Conservation (phyloP, 2,888 invertebrate genomes). For the Machimus rusticus region DNA sequence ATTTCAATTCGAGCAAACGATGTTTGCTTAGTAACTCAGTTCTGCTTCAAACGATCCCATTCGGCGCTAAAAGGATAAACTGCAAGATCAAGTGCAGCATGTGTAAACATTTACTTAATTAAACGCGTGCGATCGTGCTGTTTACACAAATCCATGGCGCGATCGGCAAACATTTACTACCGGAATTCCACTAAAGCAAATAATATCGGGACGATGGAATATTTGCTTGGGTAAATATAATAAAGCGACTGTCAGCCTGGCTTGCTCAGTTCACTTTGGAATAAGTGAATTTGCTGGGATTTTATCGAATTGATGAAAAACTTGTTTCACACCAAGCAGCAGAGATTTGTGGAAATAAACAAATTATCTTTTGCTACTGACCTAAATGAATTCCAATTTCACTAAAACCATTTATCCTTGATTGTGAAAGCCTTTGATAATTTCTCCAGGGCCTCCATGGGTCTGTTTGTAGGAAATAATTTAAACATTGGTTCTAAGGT, state of each 20-base stretch:
- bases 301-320: neutral
- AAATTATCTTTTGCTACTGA: neutral
- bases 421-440: too few species aligned
- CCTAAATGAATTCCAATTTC: neutral
- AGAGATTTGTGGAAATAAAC: neutral
- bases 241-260: neutral
- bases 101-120: constrained; percentile 29
- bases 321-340: neutral
- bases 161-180: constrained; percentile 10
- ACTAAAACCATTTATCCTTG: neutral
- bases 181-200: neutral
- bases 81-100: constrained; percentile 33
- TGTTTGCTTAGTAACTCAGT: neutral
- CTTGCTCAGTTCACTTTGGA: neutral
- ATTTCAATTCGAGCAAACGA: neutral
- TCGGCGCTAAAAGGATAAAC: neutral
- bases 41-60: neutral
- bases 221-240: neutral
- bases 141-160: neutral
- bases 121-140: constrained; percentile 14
- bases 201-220: neutral
- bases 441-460: too few species aligned
- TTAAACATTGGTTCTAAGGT: too few species aligned
- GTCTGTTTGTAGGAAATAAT: too few species aligned
- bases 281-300: neutral